Base-by-base conservation (phyloP, 2,113 vertebrate species). In the Pseudorhombus dupliciocellatus region DNA sequence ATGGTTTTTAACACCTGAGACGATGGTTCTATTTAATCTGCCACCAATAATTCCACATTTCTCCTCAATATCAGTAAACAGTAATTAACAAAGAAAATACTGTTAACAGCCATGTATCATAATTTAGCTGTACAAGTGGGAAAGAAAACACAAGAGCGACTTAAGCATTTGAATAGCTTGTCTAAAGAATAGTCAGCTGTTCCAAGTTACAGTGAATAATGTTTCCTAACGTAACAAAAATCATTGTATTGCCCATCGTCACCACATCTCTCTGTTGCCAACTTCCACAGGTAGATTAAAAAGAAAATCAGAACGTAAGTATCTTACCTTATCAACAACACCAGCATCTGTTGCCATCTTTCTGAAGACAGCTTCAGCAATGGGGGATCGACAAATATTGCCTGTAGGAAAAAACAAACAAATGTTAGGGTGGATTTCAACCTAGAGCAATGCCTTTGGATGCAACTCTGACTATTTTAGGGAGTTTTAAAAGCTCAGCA, bases 311-410 rank as follows among this genome's bases (percentile, higher is more conserved):
- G 22, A 4, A 7, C 37, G 11, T 14, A 24, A 34, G 1, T 24
- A 22, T 16, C 21, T 93, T 93, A 98, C 98, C 80, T 97, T 89
- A 69, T 96, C 90, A 59, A 88, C 94, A 60, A 94, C 64, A 0
- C 94, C 96, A 52, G 90, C 87, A 63, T 98, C 97, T 15, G 92
- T 88, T 55, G 94, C 96, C 89, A 98, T 93, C 86, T 98, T 98
- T 66, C 86, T 93, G 90, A 99, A 99, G 81, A 98, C 96, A 2
- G 97, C 97, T 93, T 99, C 98, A 22, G 97, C 97, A 24, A 99
- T 98, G 53, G 98, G 97, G 81, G 98, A 99, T 54, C 97, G 94
- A 78, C 97, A 99, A 69, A 99, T 99, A 81, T 99, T 99, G 79
- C 98, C 98, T 94, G 72, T 95, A 83, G 60, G 88, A 89, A 92